A percentile compares a stretch with the other conserved stretches of the same genome.
These are phyloP conservation scores for Tetramorium parvispinum DNA, from an alignment of 1,140 invertebrate genomes.

Conservation along the genomic window DNA sequence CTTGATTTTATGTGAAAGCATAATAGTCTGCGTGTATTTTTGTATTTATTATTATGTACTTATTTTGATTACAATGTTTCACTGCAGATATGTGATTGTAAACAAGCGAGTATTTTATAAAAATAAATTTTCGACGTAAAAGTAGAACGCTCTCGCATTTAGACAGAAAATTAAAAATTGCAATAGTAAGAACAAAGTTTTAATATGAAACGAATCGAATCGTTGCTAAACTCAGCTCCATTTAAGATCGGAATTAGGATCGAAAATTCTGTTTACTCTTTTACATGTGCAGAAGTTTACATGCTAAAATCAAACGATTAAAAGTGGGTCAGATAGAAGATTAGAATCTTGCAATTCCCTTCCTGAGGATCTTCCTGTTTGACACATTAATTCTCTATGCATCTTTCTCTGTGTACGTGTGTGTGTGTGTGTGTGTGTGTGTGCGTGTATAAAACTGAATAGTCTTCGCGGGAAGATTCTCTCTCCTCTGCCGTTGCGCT, in stretches of 20 bases:
- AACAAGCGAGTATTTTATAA: neutral
- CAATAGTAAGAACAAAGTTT: neutral
- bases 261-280: neutral
- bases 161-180: neutral
- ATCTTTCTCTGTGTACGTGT: neutral
- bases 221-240: too few relatives aligned
- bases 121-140: neutral
- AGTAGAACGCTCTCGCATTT: neutral
- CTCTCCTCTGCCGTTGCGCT: neutral
- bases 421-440: too few relatives aligned
- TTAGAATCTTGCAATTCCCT: neutral
- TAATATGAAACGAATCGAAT: neutral
- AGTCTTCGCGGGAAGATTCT: neutral
- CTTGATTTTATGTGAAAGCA: neutral
- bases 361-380: neutral
- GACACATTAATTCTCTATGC: neutral
- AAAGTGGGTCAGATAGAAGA: constrained; percentile 10
- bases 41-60: neutral
- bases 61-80: neutral
- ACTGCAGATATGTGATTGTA: neutral
- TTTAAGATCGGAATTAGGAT: neutral
- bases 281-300: neutral
- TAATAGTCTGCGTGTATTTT: neutral
- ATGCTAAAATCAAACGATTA: neutral
- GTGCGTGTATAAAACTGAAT: neutral